A percentile compares a stretch with the other conserved stretches of the same genome.
phyloP scores from a whole-genome alignment of 2,797 vertebrate genomes.

The Phyllotis vaccarum region DNA sequence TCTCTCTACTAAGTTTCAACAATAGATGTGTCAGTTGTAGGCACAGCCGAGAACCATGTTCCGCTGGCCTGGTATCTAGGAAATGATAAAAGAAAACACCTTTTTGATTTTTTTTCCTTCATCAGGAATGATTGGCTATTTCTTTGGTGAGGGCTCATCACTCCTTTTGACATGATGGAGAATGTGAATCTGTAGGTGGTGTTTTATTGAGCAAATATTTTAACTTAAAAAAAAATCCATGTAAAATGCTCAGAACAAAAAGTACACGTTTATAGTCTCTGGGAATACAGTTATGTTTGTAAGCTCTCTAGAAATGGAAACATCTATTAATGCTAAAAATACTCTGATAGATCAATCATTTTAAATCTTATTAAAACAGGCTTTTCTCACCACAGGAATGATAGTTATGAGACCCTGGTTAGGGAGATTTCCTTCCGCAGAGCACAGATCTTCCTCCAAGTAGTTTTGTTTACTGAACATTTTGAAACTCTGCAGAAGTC shows the following conservation, averaged over 20 bases:
- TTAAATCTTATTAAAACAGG: slow-evolving; percentile 87
- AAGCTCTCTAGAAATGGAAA: slow-evolving; percentile 77
- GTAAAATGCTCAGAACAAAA: slow-evolving; percentile 55
- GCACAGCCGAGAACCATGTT: background rate
- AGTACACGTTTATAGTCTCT: slow-evolving; percentile 59
- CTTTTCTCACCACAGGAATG: slow-evolving; percentile 85
- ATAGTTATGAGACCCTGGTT: slow-evolving; percentile 81
- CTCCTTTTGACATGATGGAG: background rate
- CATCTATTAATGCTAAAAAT: slow-evolving; percentile 81
- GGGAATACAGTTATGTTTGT: slow-evolving; percentile 68
- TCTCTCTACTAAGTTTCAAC: background rate
- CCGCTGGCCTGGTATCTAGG: background rate
- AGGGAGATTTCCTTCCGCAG: slow-evolving; percentile 80
- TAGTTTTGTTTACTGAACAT: slow-evolving; percentile 76
- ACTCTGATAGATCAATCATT: slow-evolving; percentile 78
- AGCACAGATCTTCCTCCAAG: slow-evolving; percentile 80
- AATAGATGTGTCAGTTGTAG: background rate
- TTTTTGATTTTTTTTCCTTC: background rate
- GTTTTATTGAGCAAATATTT: slow-evolving; percentile 63
- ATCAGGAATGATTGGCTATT: background rate
- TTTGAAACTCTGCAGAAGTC: slow-evolving; percentile 76
- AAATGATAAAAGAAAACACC: background rate
- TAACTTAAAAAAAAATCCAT: slow-evolving; percentile 4
- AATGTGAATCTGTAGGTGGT: slow-evolving; percentile 45
- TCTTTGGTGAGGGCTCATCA: background rate